These are phyloP conservation scores for Rhopalosiphum maidis DNA, from an alignment of 1,140 invertebrate species.

Conservation along the genomic window DNA sequence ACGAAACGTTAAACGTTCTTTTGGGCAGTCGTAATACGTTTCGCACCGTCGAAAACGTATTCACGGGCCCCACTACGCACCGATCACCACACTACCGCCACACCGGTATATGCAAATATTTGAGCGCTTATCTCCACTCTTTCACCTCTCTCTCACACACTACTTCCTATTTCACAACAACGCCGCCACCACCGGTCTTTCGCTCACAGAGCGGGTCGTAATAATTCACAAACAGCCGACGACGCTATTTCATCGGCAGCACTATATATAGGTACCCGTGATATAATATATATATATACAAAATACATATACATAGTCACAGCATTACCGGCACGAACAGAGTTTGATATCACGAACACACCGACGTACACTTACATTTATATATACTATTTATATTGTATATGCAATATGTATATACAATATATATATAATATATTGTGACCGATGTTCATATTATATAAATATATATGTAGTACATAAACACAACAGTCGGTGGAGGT, in stretches of 20 bases:
- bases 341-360: background rate
- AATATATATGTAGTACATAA: background rate
- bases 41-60: constrained; percentile 16
- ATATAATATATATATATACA: background rate
- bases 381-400: background rate
- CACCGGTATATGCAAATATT: constrained; percentile 10
- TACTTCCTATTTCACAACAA: background rate
- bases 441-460: background rate
- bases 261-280: background rate
- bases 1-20: constrained; percentile 37
- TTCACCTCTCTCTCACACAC: background rate
- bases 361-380: background rate
- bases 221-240: constrained; percentile 35
- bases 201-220: background rate
- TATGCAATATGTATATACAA: no score
- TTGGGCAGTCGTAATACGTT: constrained; percentile 22
- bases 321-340: background rate
- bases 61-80: background rate
- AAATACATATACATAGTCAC: background rate
- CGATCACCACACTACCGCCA: background rate
- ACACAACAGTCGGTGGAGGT: background rate
- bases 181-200: background rate
- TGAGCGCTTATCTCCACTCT: background rate
- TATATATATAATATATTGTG: background rate
- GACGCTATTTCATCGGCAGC: constrained; percentile 25